Conservation (phyloP, 2,113 vertebrate species). For the Apaloderma vittatum region DNA sequence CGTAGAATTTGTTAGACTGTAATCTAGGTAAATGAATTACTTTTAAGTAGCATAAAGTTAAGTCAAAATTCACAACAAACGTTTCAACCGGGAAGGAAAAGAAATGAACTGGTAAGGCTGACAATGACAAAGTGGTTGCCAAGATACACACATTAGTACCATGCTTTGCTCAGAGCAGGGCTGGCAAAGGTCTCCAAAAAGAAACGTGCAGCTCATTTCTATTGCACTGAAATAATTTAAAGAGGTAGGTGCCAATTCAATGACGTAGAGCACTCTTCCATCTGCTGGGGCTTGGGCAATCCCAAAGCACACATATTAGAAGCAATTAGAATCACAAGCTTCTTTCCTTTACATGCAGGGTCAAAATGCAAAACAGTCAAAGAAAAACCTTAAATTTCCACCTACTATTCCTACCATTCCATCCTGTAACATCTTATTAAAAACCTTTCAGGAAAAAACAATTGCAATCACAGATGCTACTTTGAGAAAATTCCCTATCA, state of each 20-base stretch:
- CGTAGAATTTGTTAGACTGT: background rate
- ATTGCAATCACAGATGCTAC: background rate
- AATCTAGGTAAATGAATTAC: background rate
- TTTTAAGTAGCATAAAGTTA: background rate
- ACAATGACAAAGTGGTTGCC: conserved; percentile 5
- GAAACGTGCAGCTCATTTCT: background rate
- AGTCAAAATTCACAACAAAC: background rate
- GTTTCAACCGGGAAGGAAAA: background rate
- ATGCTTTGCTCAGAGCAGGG: background rate
- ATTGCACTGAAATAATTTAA: background rate
- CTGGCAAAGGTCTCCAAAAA: background rate
- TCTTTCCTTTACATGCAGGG: background rate
- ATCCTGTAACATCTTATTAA: background rate
- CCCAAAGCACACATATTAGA: background rate
- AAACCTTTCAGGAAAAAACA: background rate
- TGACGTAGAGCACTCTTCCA: background rate
- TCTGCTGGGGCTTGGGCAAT: background rate
- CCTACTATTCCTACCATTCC: background rate
- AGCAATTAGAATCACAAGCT: background rate
- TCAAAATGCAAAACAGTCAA: background rate
- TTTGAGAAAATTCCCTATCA: background rate
- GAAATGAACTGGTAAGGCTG: background rate
- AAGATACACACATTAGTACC: background rate
- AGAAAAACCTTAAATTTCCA: background rate
- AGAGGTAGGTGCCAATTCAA: background rate